Evolutionary conservation across 1,140 invertebrate genomes (phyloP), one percentile per base, ranked within the genome.

Genomic region (Parapsyche elsis): DNA sequence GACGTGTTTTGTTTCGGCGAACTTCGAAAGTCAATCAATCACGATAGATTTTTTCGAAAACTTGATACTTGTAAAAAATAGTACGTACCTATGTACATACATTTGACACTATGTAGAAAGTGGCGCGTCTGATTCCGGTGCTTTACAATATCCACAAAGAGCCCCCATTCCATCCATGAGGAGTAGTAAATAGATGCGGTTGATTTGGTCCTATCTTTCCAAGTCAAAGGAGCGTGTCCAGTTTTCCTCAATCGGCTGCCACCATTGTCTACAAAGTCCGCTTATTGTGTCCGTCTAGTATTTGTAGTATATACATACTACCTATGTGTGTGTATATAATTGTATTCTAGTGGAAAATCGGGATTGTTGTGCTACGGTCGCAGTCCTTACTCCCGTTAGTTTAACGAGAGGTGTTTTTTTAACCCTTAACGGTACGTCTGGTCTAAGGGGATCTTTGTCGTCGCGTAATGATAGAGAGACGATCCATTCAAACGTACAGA

Each of bases 1-100:
- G 49, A 53, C 49, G 49, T 53, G 49, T 61, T 61, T 61, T 61
- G 59, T 61, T 61, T 61, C 59, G 59, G n/a, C 21, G 16, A 61
- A 61, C 21, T 53, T 61, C 59, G 16, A 61, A 61, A 61, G 19
- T 61, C 59, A 61, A 61, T 61, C 59, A 61, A 53, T 53, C 49
- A 53, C 16, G 30, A 38, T 7, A 38, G 1, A 4, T 38, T 38
- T 38, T 38, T 38, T 38, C 7, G 1, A 1, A 38, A 38, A 38
- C 30, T 38, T 38, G n/a, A n/a, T n/a, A n/a, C n/a, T n/a, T n/a
- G n/a, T n/a, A n/a, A n/a, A n/a, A n/a, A n/a, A n/a, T n/a, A n/a
- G n/a, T n/a, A n/a, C n/a, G n/a, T n/a, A n/a, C n/a, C n/a, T n/a
- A n/a, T n/a, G n/a, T n/a, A n/a, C n/a, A n/a, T n/a, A n/a, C n/a